Conservation (phyloP, 2,797 vertebrate species). For the Coregonus sp. region DNA sequence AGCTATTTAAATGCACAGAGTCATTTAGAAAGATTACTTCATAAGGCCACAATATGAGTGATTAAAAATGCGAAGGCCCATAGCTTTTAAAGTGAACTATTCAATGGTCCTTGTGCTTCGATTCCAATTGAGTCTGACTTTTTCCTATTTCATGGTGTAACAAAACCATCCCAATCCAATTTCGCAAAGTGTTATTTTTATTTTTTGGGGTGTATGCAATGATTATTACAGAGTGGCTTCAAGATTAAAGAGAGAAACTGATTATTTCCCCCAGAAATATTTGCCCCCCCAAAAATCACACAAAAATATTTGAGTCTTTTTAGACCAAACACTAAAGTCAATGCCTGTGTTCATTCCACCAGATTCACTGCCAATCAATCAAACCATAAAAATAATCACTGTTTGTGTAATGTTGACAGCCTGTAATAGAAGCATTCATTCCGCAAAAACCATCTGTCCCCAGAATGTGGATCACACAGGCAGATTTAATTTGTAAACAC, state of each 20-base stretch:
- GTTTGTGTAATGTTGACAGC: slow-evolving; percentile 9
- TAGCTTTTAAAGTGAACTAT: no score
- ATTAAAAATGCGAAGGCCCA: slow-evolving; percentile 31
- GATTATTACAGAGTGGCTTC: not conserved
- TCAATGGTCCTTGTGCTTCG: no score
- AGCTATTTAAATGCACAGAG: slow-evolving; percentile 61
- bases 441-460: slow-evolving; percentile 5
- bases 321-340: no score
- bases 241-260: not conserved
- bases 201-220: no score
- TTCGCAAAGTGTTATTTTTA: no score
- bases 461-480: slow-evolving; percentile 15
- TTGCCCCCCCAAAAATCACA: not conserved
- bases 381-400: not conserved
- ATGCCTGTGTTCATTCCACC: no score
- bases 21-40: slow-evolving; percentile 52
- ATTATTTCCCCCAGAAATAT: not conserved
- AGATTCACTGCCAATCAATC: no score
- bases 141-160: no score
- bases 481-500: slow-evolving; percentile 31
- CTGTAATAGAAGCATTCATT: slow-evolving; percentile 17
- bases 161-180: no score
- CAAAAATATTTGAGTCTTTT: no score
- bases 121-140: no score
- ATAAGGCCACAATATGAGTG: slow-evolving; percentile 34